Conservation (phyloP, 1,140 invertebrate genomes). For the Solen grandis region DNA sequence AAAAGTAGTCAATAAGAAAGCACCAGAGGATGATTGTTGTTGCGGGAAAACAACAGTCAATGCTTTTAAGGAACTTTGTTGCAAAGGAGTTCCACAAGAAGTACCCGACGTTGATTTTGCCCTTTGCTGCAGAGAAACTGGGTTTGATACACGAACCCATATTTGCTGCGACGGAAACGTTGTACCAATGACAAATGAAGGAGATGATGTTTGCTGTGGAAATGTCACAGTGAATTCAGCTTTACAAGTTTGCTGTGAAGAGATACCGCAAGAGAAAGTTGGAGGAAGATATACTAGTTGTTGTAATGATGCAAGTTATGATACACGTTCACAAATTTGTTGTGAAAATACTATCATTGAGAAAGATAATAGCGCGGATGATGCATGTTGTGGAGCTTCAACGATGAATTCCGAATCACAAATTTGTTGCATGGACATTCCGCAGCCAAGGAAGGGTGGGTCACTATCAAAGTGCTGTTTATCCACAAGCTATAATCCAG, state of each 20-base stretch:
- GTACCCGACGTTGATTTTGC: conserved; percentile 12
- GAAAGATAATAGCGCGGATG: conserved; percentile 37
- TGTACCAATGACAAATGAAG: conserved; percentile 5
- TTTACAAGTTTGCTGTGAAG: conserved; percentile 50
- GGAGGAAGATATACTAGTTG: conserved; percentile 33
- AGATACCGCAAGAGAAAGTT: conserved; percentile 26
- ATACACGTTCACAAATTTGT: conserved; percentile 26
- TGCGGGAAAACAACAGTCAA: conserved; percentile 47
- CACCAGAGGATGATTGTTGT: conserved; percentile 41
- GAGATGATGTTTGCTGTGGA: conserved; percentile 51
- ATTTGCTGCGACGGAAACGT: conserved; percentile 35
- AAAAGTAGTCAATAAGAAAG: conserved; percentile 29
- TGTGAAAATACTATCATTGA: conserved; percentile 13
- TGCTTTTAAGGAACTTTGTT: conserved; percentile 43
- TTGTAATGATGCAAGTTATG: conserved; percentile 30
- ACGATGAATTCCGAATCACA: conserved; percentile 46
- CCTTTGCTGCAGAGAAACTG: conserved; percentile 29
- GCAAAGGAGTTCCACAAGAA: conserved; percentile 30
- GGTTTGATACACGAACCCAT: conserved; percentile 36
- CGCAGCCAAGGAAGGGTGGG: conserved; percentile 35
- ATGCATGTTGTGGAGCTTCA: conserved; percentile 42
- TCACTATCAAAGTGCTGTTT: conserved; percentile 31
- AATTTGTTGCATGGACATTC: conserved; percentile 42
- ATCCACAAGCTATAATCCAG: conserved; percentile 33
- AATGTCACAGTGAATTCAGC: conserved; percentile 46